Evolutionary conservation across 2,888 invertebrate species (phyloP).

Genomic region (Agrochola macilenta): DNA sequence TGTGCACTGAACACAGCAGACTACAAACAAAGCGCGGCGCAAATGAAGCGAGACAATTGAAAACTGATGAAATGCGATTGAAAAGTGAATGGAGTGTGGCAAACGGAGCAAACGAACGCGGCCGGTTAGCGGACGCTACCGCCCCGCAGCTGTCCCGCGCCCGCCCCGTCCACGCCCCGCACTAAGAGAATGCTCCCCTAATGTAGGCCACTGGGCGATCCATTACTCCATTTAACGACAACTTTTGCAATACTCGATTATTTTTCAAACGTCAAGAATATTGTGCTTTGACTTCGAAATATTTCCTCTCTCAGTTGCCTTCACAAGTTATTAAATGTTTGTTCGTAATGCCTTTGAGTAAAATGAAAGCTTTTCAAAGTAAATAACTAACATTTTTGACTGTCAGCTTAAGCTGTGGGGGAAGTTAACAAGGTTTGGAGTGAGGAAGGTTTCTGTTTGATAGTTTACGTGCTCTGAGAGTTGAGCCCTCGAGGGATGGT

Average conservation of each 20-base stretch:
- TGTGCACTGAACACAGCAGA: slow-evolving; percentile 44
- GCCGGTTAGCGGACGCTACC: slow-evolving; percentile 48
- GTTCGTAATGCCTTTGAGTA: slow-evolving; percentile 32
- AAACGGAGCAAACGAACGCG: slow-evolving; percentile 64
- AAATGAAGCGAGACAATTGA: slow-evolving; percentile 72
- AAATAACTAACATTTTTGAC: slow-evolving; percentile 52
- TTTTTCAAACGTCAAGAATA: slow-evolving; percentile 61
- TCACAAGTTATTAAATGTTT: slow-evolving; percentile 43
- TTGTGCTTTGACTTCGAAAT: slow-evolving; percentile 49
- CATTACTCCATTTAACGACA: slow-evolving; percentile 64
- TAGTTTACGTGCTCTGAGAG: slow-evolving; percentile 52
- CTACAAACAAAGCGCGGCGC: slow-evolving; percentile 59
- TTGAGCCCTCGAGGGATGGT: slow-evolving; percentile 20
- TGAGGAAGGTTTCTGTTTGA: slow-evolving; percentile 37
- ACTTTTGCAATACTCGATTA: slow-evolving; percentile 60
- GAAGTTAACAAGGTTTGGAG: slow-evolving; percentile 33
- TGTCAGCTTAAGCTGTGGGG: slow-evolving; percentile 42
- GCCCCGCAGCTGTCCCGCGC: slow-evolving; percentile 38
- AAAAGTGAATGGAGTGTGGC: slow-evolving; percentile 66
- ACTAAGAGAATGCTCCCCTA: slow-evolving; percentile 42
- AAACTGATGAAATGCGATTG: slow-evolving; percentile 71
- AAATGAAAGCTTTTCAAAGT: slow-evolving; percentile 48
- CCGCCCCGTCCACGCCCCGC: slow-evolving; percentile 41
- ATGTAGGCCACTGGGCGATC: slow-evolving; percentile 68
- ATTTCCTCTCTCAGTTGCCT: slow-evolving; percentile 29